Evolutionary conservation across 1,140 invertebrate species (phyloP).

Genomic region (Dufourea novaeangliae): DNA sequence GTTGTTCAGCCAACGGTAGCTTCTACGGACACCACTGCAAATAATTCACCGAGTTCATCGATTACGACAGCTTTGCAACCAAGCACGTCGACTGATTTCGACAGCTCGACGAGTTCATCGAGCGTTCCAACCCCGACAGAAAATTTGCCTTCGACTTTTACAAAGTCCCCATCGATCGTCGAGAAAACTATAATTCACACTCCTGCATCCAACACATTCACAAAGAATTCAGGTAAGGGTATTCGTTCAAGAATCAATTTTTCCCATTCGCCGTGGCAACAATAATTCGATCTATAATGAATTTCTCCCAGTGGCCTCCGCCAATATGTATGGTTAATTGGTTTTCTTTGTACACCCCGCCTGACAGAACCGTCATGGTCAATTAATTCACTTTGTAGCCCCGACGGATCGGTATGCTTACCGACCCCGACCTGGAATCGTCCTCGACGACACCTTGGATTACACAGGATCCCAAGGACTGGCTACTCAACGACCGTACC

Average conservation of each 20-base stretch:
- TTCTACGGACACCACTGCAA: slow-evolving; percentile 25
- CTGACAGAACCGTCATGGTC: slow-evolving; percentile 22
- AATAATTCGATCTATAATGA: slow-evolving; percentile 34
- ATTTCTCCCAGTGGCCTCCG: slow-evolving; percentile 6
- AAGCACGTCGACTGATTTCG: slow-evolving; percentile 60
- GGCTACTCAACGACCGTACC: slow-evolving; percentile 77
- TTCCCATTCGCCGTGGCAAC: not conserved
- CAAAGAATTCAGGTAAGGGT: slow-evolving; percentile 54
- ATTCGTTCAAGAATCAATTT: not conserved
- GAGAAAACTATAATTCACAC: slow-evolving; percentile 40
- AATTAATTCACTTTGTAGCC: slow-evolving; percentile 50
- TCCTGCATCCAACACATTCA: slow-evolving; percentile 3
- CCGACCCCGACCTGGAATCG: slow-evolving; percentile 89
- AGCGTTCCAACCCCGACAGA: slow-evolving; percentile 72
- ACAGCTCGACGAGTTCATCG: slow-evolving; percentile 44
- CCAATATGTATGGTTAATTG: slow-evolving; percentile 28
- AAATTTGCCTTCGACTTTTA: slow-evolving; percentile 64
- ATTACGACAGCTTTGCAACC: slow-evolving; percentile 65
- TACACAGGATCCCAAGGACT: slow-evolving; percentile 76
- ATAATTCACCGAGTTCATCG: not conserved
- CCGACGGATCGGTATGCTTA: slow-evolving; percentile 80
- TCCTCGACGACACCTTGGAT: slow-evolving; percentile 87
- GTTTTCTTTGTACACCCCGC: slow-evolving; percentile 18
- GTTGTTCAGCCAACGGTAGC: slow-evolving; percentile 60
- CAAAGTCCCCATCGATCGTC: slow-evolving; percentile 41